A percentile compares a stretch with the other conserved stretches of the same genome.
phyloP scores from a whole-genome alignment of 2,888 invertebrate species.

The Entomobrya proxima region DNA sequence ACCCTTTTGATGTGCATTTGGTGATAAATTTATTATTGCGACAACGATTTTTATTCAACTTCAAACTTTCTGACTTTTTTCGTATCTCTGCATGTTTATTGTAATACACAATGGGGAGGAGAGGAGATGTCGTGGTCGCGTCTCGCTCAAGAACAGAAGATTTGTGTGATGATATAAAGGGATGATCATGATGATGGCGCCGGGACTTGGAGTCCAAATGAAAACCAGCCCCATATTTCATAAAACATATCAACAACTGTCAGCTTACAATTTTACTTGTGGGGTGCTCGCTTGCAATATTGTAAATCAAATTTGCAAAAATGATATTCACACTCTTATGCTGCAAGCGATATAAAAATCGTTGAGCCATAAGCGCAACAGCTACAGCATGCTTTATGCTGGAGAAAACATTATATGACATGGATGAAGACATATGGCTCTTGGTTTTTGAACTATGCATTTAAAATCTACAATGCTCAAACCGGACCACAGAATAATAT shows the following conservation, averaged over 20 bases:
- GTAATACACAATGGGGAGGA: not conserved
- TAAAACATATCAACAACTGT: conserved; percentile 56
- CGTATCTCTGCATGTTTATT: not conserved
- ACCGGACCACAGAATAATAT: not conserved
- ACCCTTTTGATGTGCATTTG: not conserved
- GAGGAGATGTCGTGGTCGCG: not conserved
- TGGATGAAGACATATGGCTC: conserved; percentile 52
- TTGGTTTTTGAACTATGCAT: no score
- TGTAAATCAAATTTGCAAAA: conserved; percentile 60
- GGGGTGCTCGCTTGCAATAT: conserved; percentile 25
- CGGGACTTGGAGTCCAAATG: conserved; percentile 32
- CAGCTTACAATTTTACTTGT: conserved; percentile 37
- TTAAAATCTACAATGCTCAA: no score
- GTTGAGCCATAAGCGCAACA: conserved; percentile 7
- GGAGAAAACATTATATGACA: conserved; percentile 43
- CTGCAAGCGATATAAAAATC: not conserved
- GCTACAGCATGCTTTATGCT: conserved; percentile 27
- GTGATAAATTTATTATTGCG: not conserved
- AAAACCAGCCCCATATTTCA: conserved; percentile 40
- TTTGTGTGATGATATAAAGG: conserved; percentile 14
- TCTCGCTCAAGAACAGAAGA: not conserved
- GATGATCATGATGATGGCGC: conserved; percentile 43
- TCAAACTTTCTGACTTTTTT: not conserved
- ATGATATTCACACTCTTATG: conserved; percentile 44
- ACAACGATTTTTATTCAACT: not conserved